Conservation (phyloP, 2,113 vertebrate genomes). For the Gymnorhina tibicen region DNA sequence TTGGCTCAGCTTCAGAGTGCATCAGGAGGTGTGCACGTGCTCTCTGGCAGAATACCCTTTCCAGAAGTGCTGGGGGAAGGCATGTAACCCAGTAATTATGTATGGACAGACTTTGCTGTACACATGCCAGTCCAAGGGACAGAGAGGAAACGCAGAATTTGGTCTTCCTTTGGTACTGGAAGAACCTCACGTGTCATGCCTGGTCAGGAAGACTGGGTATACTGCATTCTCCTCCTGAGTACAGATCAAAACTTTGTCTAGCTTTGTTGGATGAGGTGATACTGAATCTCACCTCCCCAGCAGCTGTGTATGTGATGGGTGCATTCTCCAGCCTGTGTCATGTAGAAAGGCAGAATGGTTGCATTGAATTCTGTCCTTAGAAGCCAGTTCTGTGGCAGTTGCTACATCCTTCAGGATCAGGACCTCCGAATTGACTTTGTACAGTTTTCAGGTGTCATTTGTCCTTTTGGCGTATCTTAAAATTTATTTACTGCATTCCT, state of each 20-base stretch:
- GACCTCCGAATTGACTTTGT: background rate
- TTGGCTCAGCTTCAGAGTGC: background rate
- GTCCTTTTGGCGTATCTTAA: background rate
- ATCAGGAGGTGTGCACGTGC: background rate
- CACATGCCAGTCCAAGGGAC: background rate
- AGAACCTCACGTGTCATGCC: background rate
- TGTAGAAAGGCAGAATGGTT: background rate
- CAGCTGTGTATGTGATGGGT: background rate
- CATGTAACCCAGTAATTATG: background rate
- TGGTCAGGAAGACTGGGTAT: background rate
- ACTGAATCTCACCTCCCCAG: background rate
- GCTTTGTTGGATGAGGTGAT: background rate
- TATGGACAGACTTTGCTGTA: background rate
- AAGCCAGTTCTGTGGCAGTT: background rate
- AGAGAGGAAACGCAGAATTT: background rate
- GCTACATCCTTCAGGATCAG: background rate
- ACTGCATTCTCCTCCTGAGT: background rate
- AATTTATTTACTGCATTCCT: background rate
- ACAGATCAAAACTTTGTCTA: background rate
- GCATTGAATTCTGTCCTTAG: background rate
- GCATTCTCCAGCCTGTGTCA: background rate
- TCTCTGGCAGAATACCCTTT: background rate
- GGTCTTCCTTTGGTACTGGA: background rate
- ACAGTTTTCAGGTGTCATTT: background rate
- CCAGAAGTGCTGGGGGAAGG: background rate